Evolutionary conservation across 2,797 vertebrate genomes (phyloP).

Genomic region (Pelobates cultripes): DNA sequence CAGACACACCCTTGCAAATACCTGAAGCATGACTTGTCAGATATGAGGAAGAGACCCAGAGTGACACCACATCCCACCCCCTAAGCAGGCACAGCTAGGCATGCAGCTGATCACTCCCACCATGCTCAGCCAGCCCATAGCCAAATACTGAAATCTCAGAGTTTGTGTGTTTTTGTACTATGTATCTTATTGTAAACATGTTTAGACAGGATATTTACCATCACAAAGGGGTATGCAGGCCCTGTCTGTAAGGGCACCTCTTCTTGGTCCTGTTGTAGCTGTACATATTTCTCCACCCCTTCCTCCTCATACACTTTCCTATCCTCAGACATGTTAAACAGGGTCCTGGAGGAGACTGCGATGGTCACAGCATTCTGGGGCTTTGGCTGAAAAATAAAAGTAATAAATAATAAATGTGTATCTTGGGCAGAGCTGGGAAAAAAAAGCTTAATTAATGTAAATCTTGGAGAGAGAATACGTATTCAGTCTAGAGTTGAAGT

Average conservation of each 20-base stretch:
- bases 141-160: no score
- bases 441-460: no score
- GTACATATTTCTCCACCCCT: constrained; percentile 88
- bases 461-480: no score
- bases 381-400: constrained; percentile 82
- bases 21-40: background rate
- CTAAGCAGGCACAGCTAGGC: no score
- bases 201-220: constrained; percentile 70
- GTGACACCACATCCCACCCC: no score
- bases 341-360: constrained; percentile 88
- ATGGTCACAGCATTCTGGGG: constrained; percentile 86
- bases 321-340: constrained; percentile 88
- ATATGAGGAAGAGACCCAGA: background rate
- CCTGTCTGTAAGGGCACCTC: constrained; percentile 81
- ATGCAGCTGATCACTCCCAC: background rate
- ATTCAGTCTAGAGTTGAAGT: no score
- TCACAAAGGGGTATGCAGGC: constrained; percentile 88
- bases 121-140: background rate
- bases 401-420: background rate
- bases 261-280: constrained; percentile 83
- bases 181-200: no score
- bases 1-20: background rate
- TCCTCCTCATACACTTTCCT: constrained; percentile 82
- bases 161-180: no score
- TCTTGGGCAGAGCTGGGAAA: no score